These are phyloP conservation scores for Mesembrinibis cayennensis DNA, from an alignment of 2,113 vertebrate species.

Conservation along the genomic window DNA sequence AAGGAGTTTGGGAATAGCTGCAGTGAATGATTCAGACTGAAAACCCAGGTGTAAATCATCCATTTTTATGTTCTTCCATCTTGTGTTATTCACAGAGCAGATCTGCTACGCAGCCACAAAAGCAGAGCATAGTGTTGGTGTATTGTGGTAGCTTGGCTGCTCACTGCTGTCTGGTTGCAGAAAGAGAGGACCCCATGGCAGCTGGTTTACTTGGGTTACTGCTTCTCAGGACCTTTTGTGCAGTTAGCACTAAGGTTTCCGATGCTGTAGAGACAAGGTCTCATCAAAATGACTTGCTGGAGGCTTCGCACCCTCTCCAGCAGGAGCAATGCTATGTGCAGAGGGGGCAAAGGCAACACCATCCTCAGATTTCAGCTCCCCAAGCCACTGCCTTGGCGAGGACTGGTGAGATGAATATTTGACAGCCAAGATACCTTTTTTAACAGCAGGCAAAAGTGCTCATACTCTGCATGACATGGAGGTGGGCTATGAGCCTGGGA, in stretches of 20 bases:
- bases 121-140: not conserved
- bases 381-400: not conserved
- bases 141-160: not conserved
- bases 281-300: not conserved
- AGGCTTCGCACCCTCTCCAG: not conserved
- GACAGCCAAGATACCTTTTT: not conserved
- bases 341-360: accelerated
- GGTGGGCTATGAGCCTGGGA: too few relatives aligned
- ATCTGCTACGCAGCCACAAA: not conserved
- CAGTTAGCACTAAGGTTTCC: not conserved
- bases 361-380: not conserved
- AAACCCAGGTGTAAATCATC: not conserved
- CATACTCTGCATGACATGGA: not conserved
- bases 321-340: not conserved
- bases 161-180: not conserved
- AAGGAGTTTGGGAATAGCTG: not conserved
- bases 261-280: not conserved
- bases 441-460: not conserved
- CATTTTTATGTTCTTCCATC: not conserved
- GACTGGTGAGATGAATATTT: not conserved
- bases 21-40: not conserved
- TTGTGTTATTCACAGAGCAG: not conserved
- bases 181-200: not conserved
- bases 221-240: not conserved
- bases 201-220: not conserved